Conservation (phyloP, 1,140 invertebrate genomes). For the Aplysia californica region DNA sequence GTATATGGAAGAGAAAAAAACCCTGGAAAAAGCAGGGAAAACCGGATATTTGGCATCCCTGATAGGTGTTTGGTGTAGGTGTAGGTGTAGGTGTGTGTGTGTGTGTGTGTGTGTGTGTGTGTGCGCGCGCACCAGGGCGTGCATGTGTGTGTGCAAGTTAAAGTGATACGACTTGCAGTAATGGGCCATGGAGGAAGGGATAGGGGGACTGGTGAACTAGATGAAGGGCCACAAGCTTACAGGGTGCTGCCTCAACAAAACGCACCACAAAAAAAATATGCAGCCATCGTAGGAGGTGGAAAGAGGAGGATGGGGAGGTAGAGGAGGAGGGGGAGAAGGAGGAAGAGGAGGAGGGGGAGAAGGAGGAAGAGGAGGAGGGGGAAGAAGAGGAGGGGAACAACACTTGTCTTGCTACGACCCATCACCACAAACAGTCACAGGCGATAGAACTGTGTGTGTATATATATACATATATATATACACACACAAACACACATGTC, state of each 20-base stretch:
- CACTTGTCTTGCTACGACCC: neutral
- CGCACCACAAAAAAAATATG: neutral
- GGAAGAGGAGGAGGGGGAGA: neutral
- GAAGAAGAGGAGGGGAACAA: neutral
- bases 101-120: too few relatives aligned
- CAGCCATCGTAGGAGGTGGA: neutral
- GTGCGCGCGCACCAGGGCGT: neutral
- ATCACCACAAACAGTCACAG: neutral
- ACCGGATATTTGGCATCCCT: too few relatives aligned
- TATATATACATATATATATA: neutral
- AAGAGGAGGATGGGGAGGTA: neutral
- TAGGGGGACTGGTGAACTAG: neutral
- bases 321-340: neutral
- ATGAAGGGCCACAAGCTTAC: neutral
- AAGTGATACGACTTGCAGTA: neutral
- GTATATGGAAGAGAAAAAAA: neutral
- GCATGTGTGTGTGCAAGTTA: neutral
- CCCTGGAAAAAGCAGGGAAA: neutral
- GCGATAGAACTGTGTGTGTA: neutral
- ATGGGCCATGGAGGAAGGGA: neutral
- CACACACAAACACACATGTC: neutral
- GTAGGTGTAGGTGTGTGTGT: too few relatives aligned
- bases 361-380: neutral
- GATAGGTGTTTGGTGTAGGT: neutral
- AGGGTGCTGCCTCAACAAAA: neutral